Base-by-base conservation (phyloP, 1,140 invertebrate species). In the Laupala kohalensis region DNA sequence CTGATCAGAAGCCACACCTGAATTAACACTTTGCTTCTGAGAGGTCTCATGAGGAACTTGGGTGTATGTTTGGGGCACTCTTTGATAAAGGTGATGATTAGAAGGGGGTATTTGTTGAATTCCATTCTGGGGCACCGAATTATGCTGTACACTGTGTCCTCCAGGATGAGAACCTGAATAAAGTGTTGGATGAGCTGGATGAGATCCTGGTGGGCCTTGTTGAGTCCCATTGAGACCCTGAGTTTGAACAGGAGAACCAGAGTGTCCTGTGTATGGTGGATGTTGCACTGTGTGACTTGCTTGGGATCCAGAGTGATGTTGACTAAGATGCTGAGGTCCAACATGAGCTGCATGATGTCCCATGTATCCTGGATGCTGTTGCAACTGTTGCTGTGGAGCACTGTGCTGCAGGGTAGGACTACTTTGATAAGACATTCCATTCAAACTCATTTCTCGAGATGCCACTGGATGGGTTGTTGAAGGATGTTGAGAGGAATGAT, bases 261-360 rank as follows among this genome's bases (percentile, higher is more conserved):
- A 25, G 6, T 28, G 69, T n/a, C 19, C 19, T 26, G 37, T 29
- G 5, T 26, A 0, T 24, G 37, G 37, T n/a, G 24, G 25, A 25
- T 64, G 28, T 12, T 53, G 37, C 27, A 3, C 69, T 13, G 69
- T n/a, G 23, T 25, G 23, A 53, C 26, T 70, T 70, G 1, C 25
- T 19, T 70, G 69, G 23, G 37, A 53, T 26, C 25, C 25, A 26
- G 27, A 25, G 9, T 26, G 23, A 5, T 25, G 25, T 5, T 30
- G 25, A 12, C 6, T 26, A 64, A 63, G 25, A 6, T 23, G n/a
- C n/a, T 77, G 77, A 71, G 29, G 37, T 4, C 1, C 37, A 13
- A 19, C 37, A 53, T 53, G 37, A 2, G 37, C 37, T 53, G 19
- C 1, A 4, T 53, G 9, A 13, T 53, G 37, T 19, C 37, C 37